phyloP scores from a whole-genome alignment of 2,888 invertebrate genomes.

The Dione vanillae region DNA sequence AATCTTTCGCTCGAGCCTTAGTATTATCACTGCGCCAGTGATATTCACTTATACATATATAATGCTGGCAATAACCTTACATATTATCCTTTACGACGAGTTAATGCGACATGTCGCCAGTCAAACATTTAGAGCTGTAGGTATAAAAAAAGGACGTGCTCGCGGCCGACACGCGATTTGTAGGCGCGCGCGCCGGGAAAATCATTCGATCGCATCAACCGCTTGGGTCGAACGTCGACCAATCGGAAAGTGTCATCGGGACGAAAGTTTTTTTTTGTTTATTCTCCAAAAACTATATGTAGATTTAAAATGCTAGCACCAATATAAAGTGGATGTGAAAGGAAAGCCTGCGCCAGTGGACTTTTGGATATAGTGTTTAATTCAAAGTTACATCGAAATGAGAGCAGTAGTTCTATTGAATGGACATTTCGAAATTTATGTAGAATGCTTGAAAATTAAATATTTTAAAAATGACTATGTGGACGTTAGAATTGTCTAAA shows the following conservation, averaged over 20 bases:
- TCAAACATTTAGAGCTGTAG: constrained; percentile 76
- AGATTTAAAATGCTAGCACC: constrained; percentile 38
- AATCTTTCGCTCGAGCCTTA: constrained; percentile 74
- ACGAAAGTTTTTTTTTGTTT: constrained; percentile 40
- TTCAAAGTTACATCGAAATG: constrained; percentile 50
- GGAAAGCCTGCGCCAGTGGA: constrained; percentile 53
- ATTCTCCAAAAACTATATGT: constrained; percentile 36
- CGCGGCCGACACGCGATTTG: constrained; percentile 59
- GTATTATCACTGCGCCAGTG: constrained; percentile 68
- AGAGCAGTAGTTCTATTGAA: constrained; percentile 53
- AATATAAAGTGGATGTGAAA: constrained; percentile 39
- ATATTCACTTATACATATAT: constrained; percentile 56
- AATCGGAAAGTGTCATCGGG: constrained; percentile 65
- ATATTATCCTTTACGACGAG: constrained; percentile 82
- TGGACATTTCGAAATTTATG: constrained; percentile 55
- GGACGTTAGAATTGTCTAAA: constrained; percentile 57
- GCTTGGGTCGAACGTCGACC: constrained; percentile 70
- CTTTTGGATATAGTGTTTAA: constrained; percentile 53
- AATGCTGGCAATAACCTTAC: constrained; percentile 78
- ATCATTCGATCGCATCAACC: constrained; percentile 72
- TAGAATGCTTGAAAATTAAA: constrained; percentile 55
- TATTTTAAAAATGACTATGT: constrained; percentile 59
- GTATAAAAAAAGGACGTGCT: constrained; percentile 79
- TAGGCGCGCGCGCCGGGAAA: constrained; percentile 72
- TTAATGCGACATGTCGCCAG: constrained; percentile 75